These are phyloP conservation scores for Phenganax subtilis DNA, from an alignment of 92 coral and sea anemone genomes.

Conservation along the genomic window DNA sequence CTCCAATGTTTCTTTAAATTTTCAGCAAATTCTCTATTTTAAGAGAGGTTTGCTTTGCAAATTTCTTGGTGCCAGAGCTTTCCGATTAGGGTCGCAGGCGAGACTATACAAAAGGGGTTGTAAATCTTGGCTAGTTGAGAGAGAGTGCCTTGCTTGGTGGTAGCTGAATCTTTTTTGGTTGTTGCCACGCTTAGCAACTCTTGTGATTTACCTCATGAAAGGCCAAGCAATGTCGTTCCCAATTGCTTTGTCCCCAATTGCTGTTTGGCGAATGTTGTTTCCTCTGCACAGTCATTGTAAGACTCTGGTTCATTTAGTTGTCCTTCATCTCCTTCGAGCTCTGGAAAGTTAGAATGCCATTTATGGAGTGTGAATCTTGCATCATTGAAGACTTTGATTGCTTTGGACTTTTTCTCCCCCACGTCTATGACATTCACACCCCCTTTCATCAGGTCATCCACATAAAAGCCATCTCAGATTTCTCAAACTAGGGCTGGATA, in stretches of 20 bases:
- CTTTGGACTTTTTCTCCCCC: background rate
- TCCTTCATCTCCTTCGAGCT: no score
- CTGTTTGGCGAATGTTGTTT: slow-evolving; percentile 9
- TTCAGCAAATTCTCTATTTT: background rate
- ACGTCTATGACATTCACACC: background rate
- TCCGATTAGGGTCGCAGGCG: slow-evolving; percentile 16
- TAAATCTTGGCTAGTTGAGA: background rate
- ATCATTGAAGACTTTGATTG: slow-evolving; percentile 14
- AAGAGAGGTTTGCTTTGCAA: background rate
- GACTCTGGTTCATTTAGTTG: no score
- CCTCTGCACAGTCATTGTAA: no score
- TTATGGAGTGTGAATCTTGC: slow-evolving; percentile 12
- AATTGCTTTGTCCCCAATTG: background rate
- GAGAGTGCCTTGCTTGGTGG: background rate
- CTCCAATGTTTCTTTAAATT: background rate
- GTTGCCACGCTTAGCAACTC: background rate
- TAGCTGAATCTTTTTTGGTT: background rate
- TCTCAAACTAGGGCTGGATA: slow-evolving; percentile 26
- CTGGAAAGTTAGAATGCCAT: background rate
- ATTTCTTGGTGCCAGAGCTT: background rate
- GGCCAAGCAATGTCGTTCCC: slow-evolving; percentile 13
- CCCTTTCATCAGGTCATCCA: slow-evolving; percentile 13
- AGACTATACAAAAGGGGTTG: slow-evolving; percentile 3
- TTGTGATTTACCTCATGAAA: background rate
- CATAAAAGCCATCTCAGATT: background rate